Evolutionary conservation across 1,140 invertebrate genomes (phyloP).

Genomic region (Lepidotrigona ventralis): DNA sequence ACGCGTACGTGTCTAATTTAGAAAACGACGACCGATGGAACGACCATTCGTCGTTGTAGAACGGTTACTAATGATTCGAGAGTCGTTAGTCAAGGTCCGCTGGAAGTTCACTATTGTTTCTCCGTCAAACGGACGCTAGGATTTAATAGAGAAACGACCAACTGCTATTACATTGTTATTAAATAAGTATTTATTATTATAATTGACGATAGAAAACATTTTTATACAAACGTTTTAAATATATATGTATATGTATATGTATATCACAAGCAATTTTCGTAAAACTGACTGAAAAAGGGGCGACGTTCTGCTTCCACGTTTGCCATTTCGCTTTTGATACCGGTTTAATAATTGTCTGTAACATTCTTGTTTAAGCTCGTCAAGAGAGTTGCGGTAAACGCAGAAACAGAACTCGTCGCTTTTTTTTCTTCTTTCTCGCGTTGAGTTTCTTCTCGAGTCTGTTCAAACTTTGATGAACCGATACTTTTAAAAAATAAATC

Average conservation of each 20-base stretch:
- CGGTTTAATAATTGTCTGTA: not conserved
- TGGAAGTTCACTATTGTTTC: slow-evolving; percentile 41
- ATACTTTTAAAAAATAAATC: slow-evolving; percentile 28
- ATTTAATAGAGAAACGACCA: slow-evolving; percentile 28
- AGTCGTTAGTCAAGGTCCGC: not conserved
- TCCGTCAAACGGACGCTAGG: slow-evolving; percentile 40
- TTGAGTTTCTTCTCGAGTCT: slow-evolving; percentile 8
- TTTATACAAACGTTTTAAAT: slow-evolving; percentile 72
- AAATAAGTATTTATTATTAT: slow-evolving; percentile 79
- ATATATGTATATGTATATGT: slow-evolving; percentile 9
- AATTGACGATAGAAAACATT: slow-evolving; percentile 74
- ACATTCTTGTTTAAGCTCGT: not conserved
- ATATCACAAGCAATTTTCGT: slow-evolving; percentile 67
- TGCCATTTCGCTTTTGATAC: slow-evolving; percentile 4
- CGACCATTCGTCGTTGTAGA: not conserved
- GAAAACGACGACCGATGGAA: not conserved
- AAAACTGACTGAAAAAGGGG: slow-evolving; percentile 53
- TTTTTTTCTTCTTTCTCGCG: slow-evolving; percentile 23
- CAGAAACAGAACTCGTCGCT: slow-evolving; percentile 17
- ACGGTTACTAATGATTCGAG: not conserved
- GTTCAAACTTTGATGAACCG: slow-evolving; percentile 16
- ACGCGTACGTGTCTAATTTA: not conserved
- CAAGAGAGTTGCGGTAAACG: not conserved
- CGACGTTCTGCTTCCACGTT: not conserved
- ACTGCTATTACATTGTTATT: slow-evolving; percentile 68